phyloP scores from a whole-genome alignment of 92 coral and sea anemone genomes.

The Actinernus sp. region DNA sequence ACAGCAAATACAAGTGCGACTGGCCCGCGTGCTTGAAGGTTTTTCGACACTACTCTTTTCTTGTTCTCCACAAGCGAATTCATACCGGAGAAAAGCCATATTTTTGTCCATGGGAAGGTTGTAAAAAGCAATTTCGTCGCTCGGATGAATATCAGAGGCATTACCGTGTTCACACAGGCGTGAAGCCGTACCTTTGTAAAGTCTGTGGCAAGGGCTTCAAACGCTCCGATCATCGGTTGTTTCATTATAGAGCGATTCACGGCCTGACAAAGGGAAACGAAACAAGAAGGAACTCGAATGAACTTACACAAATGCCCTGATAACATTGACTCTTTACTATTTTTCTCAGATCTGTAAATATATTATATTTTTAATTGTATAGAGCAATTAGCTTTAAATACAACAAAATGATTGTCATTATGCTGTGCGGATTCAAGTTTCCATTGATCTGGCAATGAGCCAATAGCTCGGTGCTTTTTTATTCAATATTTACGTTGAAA shows the following conservation, averaged over 20 bases:
- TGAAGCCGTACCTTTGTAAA: conserved; percentile 11
- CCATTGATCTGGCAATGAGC: too few relatives aligned
- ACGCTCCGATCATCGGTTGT: conserved; percentile 42
- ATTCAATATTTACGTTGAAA: too few relatives aligned
- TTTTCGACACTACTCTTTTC: conserved; percentile 34
- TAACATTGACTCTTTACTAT: too few relatives aligned
- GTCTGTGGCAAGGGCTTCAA: conserved; percentile 29
- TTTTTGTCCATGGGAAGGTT: conserved; percentile 29
- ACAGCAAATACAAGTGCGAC: conserved; percentile 17
- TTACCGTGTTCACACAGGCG: conserved; percentile 36
- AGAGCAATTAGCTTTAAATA: too few relatives aligned
- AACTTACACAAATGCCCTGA: too few relatives aligned
- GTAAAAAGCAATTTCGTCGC: conserved; percentile 34
- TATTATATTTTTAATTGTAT: too few relatives aligned
- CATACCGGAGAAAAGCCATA: conserved; percentile 43
- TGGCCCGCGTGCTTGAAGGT: conserved; percentile 40
- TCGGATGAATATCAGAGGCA: conserved; percentile 49
- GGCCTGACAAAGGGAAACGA: neutral
- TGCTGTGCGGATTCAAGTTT: too few relatives aligned
- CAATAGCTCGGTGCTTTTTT: too few relatives aligned
- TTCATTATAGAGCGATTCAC: conserved; percentile 41
- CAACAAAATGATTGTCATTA: too few relatives aligned
- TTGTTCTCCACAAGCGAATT: conserved; percentile 38
- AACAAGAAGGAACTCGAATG: neutral
- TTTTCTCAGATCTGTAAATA: too few relatives aligned